Evolutionary conservation across 2,797 vertebrate species (phyloP), one percentile per base, ranked within the genome.

Genomic region (Heteromormyrus szaboi): DNA sequence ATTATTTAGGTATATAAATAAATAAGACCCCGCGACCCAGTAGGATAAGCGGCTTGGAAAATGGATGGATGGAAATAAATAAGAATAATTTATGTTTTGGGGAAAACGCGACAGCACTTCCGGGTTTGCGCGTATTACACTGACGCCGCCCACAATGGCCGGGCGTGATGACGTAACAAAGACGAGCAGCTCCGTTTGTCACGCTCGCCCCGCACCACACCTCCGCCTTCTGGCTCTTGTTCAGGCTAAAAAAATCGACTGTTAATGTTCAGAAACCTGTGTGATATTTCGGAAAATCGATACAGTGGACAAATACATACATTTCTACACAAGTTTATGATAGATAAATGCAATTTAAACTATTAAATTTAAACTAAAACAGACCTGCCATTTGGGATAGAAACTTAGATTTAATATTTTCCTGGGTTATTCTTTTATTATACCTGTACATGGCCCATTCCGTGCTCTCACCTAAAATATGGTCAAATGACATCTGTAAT

Each of bases 1-100:
- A 97, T 97, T 5, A 51, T 89, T 44, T 19, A n/a, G 48, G 3
- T 29, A 46, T 11, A 25, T 46, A 51, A n/a, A 17, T 22, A 84
- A 83, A 84, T 8, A 37, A 51, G 22, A 84, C 25, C 25, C 25
- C 25, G 25, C 25, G 25, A 25, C 25, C 25, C 25, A 25, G 25
- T 25, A 25, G 25, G 25, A 25, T 25, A 25, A 25, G 25, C 25
- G 25, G 25, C 25, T 25, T 25, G 25, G 25, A 25, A 25, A 25
- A 25, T 25, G 25, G 25, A 25, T 25, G 25, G 25, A 25, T 25
- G 25, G 25, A 51, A n/a, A 17, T 22, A 84, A 83, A 84, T 8
- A 37, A 51, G 22, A 84, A 84, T 51, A 9, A 25, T 29, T 9
- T 51, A 6, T 84, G 9, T 84, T 48, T n/a, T 51, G 9, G n/a